Evolutionary conservation across 2,797 vertebrate species (phyloP), one percentile per base, ranked within the genome.

Genomic region (Sebastiscus albofasciatus): DNA sequence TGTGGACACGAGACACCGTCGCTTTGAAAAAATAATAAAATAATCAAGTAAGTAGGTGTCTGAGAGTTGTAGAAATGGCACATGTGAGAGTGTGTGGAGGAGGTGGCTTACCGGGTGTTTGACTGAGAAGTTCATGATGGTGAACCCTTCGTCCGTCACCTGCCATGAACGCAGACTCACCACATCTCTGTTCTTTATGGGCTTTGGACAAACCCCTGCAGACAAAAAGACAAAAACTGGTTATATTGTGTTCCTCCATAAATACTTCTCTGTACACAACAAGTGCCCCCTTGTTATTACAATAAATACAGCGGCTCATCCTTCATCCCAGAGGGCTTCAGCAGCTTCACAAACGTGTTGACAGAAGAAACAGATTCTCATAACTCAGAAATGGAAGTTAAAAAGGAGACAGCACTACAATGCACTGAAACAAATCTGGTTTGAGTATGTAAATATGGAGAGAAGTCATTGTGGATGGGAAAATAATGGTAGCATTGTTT

Each of bases 91-190:
- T 13, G 69, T n/a, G 72, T 26, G 68, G 59, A 59, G 68, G 71
- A 65, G 77, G 56, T 1, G 64, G 36, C 93, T 4, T 93, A 97
- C 96, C 75, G 88, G 91, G 86, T 96, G 96, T 87, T 95, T 96
- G 83, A 96, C 93, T 0, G 95, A 96, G 93, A 94, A 96, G 93
- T 96, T 94, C 22, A 94, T 60, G 52, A 95, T 95, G 6, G 94
- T 52, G 55, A 94, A 96, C 72, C 94, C 95, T 0, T 95, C 93
- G 5, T 95, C 95, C 27, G 39, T 89, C 10, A 95, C 83, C 66
- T 75, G 88, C 96, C 96, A 96, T 0, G 96, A 95, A n/a, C 96
- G 93, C 78, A 96, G 85, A 0, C 93, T 96, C 67, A 97, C 95
- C 31, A 96, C 95, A 24, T 97, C 96, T 79, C 95, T 85, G 92